Evolutionary conservation across 2,797 vertebrate species (phyloP).

Genomic region (Hylomyscus alleni): DNA sequence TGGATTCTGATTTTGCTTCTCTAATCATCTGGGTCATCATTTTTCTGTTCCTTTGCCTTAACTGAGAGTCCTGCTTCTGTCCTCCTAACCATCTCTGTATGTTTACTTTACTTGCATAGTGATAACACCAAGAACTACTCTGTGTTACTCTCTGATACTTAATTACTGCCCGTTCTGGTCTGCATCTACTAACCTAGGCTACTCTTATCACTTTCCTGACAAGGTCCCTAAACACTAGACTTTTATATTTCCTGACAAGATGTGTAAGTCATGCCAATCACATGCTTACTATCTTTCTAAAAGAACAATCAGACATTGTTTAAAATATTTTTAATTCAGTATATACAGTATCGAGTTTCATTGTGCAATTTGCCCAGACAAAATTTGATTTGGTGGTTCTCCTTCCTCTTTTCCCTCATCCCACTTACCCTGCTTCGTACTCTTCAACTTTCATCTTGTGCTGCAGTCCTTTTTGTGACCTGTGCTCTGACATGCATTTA

Average conservation of each 20-base stretch:
- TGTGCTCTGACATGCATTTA: not conserved
- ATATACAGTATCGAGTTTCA: not conserved
- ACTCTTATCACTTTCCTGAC: not conserved
- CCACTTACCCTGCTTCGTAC: not conserved
- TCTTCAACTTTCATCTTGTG: not conserved
- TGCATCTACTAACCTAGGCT: not conserved
- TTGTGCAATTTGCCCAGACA: not conserved
- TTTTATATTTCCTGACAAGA: not conserved
- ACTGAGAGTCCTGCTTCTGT: not conserved
- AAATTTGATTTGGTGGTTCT: not conserved
- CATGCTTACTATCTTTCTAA: not conserved
- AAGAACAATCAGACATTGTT: not conserved
- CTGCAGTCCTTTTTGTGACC: not conserved
- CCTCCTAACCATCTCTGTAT: not conserved
- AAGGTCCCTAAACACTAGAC: not conserved
- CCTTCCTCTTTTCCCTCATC: not conserved
- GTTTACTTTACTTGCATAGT: not conserved
- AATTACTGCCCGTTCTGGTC: not conserved
- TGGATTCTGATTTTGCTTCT: conserved; percentile 18
- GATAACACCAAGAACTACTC: not conserved
- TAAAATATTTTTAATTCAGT: not conserved
- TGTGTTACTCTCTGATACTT: not conserved
- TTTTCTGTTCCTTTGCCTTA: not conserved
- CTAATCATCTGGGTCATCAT: not conserved
- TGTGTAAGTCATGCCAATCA: not conserved